A percentile compares a stretch with the other conserved stretches of the same genome.
Conservation (phyloP, 1,140 invertebrate species). For the Dendroctonus ponderosae region DNA sequence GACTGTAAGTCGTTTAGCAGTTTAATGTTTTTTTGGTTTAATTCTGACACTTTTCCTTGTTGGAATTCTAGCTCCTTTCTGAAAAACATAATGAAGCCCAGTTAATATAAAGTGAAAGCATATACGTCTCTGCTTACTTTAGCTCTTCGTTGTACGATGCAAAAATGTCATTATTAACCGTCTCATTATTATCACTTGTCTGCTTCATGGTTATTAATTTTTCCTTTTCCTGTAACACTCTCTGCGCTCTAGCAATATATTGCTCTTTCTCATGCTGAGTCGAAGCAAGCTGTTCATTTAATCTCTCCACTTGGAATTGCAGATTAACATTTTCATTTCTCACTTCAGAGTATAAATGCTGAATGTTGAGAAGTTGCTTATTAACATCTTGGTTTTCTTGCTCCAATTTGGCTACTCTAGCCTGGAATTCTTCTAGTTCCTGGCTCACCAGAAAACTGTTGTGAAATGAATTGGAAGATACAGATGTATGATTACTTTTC, state of each 20-base stretch:
- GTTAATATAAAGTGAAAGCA: not conserved
- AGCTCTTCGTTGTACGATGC: slow-evolving; percentile 43
- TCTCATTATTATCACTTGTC: slow-evolving; percentile 28
- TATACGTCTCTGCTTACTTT: slow-evolving; percentile 35
- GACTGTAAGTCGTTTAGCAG: slow-evolving; percentile 57
- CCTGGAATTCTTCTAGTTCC: slow-evolving; percentile 46
- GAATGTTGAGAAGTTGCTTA: slow-evolving; percentile 52
- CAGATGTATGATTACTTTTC: slow-evolving; percentile 24
- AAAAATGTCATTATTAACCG: slow-evolving; percentile 35
- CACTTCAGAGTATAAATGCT: slow-evolving; percentile 45
- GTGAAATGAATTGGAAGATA: slow-evolving; percentile 19
- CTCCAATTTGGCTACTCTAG: slow-evolving; percentile 46
- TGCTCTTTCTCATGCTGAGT: slow-evolving; percentile 65
- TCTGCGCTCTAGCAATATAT: slow-evolving; percentile 69
- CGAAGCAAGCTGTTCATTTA: slow-evolving; percentile 58
- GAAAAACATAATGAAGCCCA: slow-evolving; percentile 2
- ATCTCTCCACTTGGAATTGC: slow-evolving; percentile 51
- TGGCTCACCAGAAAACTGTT: slow-evolving; percentile 40
- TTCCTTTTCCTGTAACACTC: slow-evolving; percentile 76
- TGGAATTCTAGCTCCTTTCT: slow-evolving; percentile 63
- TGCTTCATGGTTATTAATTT: slow-evolving; percentile 59
- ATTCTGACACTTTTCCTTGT: slow-evolving; percentile 61
- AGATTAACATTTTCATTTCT: slow-evolving; percentile 44
- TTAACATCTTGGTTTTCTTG: slow-evolving; percentile 51
- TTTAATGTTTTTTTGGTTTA: slow-evolving; percentile 56